These are phyloP conservation scores for Chionodraco myersi DNA, from an alignment of 2,113 vertebrate species.

Conservation along the genomic window DNA sequence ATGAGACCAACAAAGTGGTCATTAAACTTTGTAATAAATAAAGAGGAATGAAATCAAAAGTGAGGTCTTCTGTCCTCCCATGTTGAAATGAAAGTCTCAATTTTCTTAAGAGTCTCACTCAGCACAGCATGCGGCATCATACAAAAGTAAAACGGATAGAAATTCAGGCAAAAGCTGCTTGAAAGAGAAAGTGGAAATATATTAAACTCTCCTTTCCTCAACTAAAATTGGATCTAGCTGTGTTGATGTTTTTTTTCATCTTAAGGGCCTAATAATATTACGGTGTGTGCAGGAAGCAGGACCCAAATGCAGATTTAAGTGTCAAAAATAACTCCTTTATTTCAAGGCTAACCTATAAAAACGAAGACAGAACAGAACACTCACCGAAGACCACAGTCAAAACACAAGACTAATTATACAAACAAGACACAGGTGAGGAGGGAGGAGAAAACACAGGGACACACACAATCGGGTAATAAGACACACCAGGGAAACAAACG, in stretches of 20 bases:
- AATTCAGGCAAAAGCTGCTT: background rate
- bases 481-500: too few species aligned
- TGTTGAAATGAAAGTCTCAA: background rate
- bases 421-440: too few species aligned
- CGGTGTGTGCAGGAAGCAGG: too few species aligned
- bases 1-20: background rate
- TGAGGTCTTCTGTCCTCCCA: background rate
- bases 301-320: too few species aligned
- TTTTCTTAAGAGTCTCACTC: accelerated
- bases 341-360: too few species aligned
- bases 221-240: background rate
- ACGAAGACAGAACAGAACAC: too few species aligned
- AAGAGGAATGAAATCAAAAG: background rate
- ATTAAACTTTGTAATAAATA: background rate
- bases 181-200: background rate
- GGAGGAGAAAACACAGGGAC: too few species aligned
- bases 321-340: too few species aligned
- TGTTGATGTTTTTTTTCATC: slow-evolving; percentile 9
- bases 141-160: background rate
- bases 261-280: background rate
- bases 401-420: too few species aligned
- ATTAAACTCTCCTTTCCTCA: background rate
- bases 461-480: too few species aligned
- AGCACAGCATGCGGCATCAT: background rate
- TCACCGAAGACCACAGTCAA: too few species aligned